Conservation (phyloP, 2,113 vertebrate genomes). For the Amphiprion ocellaris region DNA sequence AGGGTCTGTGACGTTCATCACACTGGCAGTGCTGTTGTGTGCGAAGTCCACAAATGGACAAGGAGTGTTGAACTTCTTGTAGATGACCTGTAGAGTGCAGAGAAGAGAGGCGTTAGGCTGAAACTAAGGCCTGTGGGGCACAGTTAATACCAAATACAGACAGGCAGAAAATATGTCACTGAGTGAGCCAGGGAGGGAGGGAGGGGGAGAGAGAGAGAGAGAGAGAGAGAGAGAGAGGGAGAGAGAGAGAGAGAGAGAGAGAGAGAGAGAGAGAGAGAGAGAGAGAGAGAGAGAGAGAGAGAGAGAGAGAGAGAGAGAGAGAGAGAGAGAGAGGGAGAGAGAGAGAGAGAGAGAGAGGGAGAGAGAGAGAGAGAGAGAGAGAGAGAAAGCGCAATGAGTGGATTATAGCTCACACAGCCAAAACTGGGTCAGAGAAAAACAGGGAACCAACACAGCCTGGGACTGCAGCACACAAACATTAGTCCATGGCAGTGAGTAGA, state of each 20-base stretch:
- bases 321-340: conserved; percentile 17
- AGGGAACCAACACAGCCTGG: conserved; percentile 66
- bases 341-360: conserved; percentile 4
- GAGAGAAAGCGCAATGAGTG: conserved; percentile 35
- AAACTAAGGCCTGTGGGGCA: conserved; percentile 30
- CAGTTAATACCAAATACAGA: conserved; percentile 28
- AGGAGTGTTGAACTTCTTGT: conserved; percentile 95
- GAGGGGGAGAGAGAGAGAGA: no score
- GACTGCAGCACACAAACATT: conserved; percentile 64
- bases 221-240: no score
- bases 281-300: no score
- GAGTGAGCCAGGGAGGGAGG: conserved; percentile 1
- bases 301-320: no score
- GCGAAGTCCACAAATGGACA: conserved; percentile 86
- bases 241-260: conserved; percentile 18
- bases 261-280: conserved; percentile 5
- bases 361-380: conserved; percentile 5
- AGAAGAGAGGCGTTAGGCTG: conserved; percentile 14
- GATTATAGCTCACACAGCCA: conserved; percentile 70
- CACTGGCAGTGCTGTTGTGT: conserved; percentile 79
- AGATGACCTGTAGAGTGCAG: conserved; percentile 90
- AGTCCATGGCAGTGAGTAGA: conserved; percentile 43
- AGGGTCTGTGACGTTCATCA: conserved; percentile 75
- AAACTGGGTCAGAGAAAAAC: conserved; percentile 80
- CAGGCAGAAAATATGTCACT: conserved; percentile 36